A percentile compares a stretch with the other conserved stretches of the same genome.
phyloP scores from a whole-genome alignment of 1,140 invertebrate genomes.

The Proales similis region DNA sequence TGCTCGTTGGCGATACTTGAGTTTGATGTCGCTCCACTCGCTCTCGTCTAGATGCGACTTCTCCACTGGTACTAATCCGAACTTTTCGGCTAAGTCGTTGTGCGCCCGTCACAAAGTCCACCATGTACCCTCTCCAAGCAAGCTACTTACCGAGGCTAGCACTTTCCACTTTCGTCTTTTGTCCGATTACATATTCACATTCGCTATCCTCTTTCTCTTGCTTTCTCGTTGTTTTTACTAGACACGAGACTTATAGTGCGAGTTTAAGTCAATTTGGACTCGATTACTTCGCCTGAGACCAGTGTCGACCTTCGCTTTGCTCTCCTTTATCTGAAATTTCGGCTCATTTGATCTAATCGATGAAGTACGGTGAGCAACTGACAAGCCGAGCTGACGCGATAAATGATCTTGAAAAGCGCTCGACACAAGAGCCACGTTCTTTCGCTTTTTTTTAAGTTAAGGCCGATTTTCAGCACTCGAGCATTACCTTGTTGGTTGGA shows the following conservation, averaged over 20 bases:
- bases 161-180: not conserved
- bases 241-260: not conserved
- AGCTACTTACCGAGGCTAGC: constrained; percentile 2
- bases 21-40: constrained; percentile 48
- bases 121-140: not conserved
- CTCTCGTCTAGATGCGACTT: constrained; percentile 43
- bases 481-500: no score
- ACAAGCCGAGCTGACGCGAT: constrained; percentile 13
- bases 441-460: no score
- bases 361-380: constrained; percentile 3
- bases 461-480: no score
- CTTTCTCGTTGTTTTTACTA: not conserved
- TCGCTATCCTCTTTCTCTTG: not conserved
- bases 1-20: constrained; percentile 46
- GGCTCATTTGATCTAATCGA: not conserved
- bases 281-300: constrained; percentile 7
- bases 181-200: constrained; percentile 13
- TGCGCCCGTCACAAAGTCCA: not conserved
- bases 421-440: constrained; percentile 23
- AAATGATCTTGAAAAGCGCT: constrained; percentile 33
- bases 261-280: not conserved
- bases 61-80: constrained; percentile 16
- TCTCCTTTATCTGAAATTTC: not conserved
- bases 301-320: not conserved
- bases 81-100: constrained; percentile 11